A percentile compares a stretch with the other conserved stretches of the same genome.
Conservation (phyloP, 2,113 vertebrate species). For the Leucoraja erinaceus region DNA sequence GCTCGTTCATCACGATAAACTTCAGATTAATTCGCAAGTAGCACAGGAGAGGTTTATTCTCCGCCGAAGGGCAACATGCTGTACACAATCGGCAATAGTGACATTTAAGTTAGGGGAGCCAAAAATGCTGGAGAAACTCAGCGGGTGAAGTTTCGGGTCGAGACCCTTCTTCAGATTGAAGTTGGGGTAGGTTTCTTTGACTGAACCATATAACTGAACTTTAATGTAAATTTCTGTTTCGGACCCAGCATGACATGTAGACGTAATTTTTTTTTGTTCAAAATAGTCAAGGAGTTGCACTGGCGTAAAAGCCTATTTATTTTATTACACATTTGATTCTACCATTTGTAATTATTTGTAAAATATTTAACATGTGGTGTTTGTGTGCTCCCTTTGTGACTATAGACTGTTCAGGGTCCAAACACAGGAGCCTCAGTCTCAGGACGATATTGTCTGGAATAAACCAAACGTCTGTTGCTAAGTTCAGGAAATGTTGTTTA, state of each 20-base stretch:
- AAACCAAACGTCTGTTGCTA: conserved; percentile 21
- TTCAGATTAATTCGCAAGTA: neutral
- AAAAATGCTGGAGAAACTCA: too few relatives aligned
- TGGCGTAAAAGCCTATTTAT: neutral
- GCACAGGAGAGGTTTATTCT: neutral
- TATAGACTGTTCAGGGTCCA: neutral
- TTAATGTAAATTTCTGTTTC: neutral
- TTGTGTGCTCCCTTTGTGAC: neutral
- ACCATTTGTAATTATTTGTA: neutral
- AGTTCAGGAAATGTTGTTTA: conserved; percentile 33
- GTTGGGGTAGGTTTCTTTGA: neutral
- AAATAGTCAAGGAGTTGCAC: neutral
- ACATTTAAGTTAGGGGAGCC: too few relatives aligned
- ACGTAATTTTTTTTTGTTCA: neutral
- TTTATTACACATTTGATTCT: neutral
- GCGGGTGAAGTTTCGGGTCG: too few relatives aligned
- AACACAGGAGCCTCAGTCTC: conserved; percentile 23
- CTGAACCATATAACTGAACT: neutral
- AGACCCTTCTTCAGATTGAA: too few relatives aligned
- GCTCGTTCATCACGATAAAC: neutral
- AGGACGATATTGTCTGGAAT: neutral
- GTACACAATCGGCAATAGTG: neutral
- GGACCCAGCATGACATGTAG: too few relatives aligned
- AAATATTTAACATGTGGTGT: neutral
- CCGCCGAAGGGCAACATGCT: neutral